Evolutionary conservation across 2,888 invertebrate species (phyloP), one percentile per base, ranked within the genome.

Genomic region (Megalurothrips usitatus): DNA sequence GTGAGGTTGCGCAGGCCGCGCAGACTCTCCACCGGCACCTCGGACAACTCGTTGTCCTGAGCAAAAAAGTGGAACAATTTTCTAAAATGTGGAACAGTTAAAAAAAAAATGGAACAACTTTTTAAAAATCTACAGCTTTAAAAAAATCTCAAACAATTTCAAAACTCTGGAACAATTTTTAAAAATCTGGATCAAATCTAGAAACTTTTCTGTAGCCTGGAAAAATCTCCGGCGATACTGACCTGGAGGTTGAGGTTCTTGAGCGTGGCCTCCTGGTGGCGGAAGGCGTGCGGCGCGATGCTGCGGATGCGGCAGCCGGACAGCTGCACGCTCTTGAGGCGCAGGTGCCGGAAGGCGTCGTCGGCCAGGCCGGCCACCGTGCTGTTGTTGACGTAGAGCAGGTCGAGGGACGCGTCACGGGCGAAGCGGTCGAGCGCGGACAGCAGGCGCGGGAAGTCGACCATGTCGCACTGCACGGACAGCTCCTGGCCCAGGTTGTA

Each of bases 391-490:
- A 97, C 91, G 87, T 96, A 96, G 68, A 97, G 90, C 83, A 96
- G 90, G 87, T 96, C 96, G 84, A 97, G 89, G 80, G 92, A 90
- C 81, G 91, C 91, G 84, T 90, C 89, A 83, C 90, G 89, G 34
- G 93, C 91, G 88, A 92, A 91, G 84, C 91, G 90, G 86, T 93
- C 91, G 87, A 94, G 89, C 48, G 94, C 93, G 81, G 91, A 88
- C 84, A 96, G 87, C n/a, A 97, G 89, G 83, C 91, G 90, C 79
- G 91, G 88, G 87, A 94, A 95, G 85, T 95, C 93, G 82, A 96
- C 95, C 90, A 94, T 94, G 88, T 96, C 95, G 88, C 96, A 96
- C 88, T 96, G 96, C 83, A 96, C 94, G 52, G 95, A 95, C 19
- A 96, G 89, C 86, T 96, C 95, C 84, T 92, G 91, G 78, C 94